Percentiles rank a stretch among this genome's conserved stretches.
phyloP scores from a whole-genome alignment of 92 coral and sea anemone genomes.

The Pocillopora grandis region DNA sequence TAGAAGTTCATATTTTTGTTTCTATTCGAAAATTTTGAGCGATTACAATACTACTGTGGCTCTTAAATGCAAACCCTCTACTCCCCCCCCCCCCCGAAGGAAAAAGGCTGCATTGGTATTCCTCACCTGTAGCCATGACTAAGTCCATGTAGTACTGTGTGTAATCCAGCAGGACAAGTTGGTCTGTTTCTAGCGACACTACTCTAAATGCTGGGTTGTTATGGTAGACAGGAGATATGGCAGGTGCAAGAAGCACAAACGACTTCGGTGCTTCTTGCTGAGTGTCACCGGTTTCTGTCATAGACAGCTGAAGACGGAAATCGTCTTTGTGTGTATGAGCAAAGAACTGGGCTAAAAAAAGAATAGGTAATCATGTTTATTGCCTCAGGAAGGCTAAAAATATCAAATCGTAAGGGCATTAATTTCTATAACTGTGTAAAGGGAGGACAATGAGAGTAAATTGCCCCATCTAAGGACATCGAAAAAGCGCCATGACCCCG shows the following conservation, averaged over 20 bases:
- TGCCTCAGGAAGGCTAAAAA: neutral
- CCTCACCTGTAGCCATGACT: constrained; percentile 91
- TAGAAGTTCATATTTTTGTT: too few species aligned
- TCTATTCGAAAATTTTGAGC: too few species aligned
- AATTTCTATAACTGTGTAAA: too few species aligned
- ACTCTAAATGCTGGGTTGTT: constrained; percentile 90
- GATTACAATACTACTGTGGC: too few species aligned
- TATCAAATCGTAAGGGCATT: neutral
- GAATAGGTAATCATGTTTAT: neutral
- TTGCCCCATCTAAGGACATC: too few species aligned
- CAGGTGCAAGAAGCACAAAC: constrained; percentile 70
- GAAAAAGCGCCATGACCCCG: too few species aligned
- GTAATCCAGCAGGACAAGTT: constrained; percentile 70
- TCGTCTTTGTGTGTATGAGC: constrained; percentile 93
- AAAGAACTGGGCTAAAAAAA: constrained; percentile 78
- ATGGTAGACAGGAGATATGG: constrained; percentile 76
- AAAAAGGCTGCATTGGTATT: neutral
- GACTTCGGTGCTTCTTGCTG: constrained; percentile 39
- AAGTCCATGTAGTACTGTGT: constrained; percentile 87
- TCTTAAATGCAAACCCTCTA: too few species aligned
- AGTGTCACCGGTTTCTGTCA: constrained; percentile 16
- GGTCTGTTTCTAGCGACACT: constrained; percentile 67
- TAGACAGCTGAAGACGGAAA: constrained; percentile 68
- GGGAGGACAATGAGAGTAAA: too few species aligned
- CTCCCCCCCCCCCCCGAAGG: too few species aligned